Conservation (phyloP, 1,140 invertebrate genomes). For the Eriocheir sinensis region DNA sequence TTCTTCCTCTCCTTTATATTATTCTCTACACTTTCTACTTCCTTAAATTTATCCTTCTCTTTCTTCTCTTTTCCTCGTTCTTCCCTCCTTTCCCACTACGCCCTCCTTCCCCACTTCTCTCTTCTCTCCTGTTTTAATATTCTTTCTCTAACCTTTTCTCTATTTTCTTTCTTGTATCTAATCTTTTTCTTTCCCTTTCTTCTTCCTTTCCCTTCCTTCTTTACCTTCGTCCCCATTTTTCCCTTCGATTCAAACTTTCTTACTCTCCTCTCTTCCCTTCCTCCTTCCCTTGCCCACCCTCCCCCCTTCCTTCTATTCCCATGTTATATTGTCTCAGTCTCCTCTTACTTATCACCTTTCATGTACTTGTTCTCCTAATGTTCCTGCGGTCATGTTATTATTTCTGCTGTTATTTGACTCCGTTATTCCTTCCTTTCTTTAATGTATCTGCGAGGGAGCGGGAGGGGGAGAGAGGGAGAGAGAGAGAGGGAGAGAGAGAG, state of each 20-base stretch:
- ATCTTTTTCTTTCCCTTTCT: slow-evolving; percentile 13
- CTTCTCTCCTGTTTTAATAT: neutral
- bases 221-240: neutral
- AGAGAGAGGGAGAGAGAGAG: slow-evolving; percentile 53
- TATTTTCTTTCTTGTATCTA: neutral
- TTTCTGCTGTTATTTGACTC: too few relatives aligned
- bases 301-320: neutral
- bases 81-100: neutral
- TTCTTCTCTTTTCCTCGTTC: neutral
- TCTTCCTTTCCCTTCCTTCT: neutral
- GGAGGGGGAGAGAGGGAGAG: slow-evolving; percentile 37
- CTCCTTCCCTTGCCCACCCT: neutral
- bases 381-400: too few relatives aligned
- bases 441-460: too few relatives aligned
- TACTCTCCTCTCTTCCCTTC: neutral
- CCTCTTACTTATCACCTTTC: too few relatives aligned
- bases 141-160: slow-evolving; percentile 5
- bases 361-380: neutral
- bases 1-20: neutral
- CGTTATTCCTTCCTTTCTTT: too few relatives aligned
- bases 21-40: too few relatives aligned
- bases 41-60: too few relatives aligned
- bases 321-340: too few relatives aligned
- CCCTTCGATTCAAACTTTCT: too few relatives aligned
- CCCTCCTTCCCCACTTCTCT: neutral